phyloP scores from a whole-genome alignment of 2,888 invertebrate species.

The Falcaria lacertinaria region DNA sequence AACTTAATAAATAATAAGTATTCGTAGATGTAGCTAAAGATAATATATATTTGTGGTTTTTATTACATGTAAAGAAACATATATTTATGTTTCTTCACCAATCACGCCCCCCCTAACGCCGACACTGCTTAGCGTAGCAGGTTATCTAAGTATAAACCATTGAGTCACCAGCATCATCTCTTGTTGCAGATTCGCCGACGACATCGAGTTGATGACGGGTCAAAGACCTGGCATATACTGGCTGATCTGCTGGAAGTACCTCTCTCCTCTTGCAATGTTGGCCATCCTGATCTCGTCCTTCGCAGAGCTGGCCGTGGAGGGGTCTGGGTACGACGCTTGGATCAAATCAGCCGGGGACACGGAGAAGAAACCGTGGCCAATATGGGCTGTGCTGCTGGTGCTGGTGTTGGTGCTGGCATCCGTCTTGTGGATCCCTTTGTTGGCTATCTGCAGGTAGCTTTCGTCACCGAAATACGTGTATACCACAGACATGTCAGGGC shows the following conservation, averaged over 20 bases:
- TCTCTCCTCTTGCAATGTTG: conserved; percentile 93
- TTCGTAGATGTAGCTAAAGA: too few relatives aligned
- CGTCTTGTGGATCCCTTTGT: conserved; percentile 92
- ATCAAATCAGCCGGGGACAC: conserved; percentile 85
- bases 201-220: conserved; percentile 97
- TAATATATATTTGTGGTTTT: too few relatives aligned
- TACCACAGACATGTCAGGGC: too few relatives aligned
- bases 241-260: conserved; percentile 96
- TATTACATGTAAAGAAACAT: too few relatives aligned
- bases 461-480: too few relatives aligned
- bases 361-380: conserved; percentile 90
- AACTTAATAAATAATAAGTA: too few relatives aligned
- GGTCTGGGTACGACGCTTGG: conserved; percentile 93
- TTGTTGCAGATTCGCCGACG: conserved; percentile 89
- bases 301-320: conserved; percentile 87
- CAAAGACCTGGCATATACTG: conserved; percentile 92
- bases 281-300: conserved; percentile 91
- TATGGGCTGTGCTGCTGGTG: conserved; percentile 89
- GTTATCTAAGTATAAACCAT: too few relatives aligned
- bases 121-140: too few relatives aligned
- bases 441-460: conserved; percentile 91
- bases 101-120: too few relatives aligned
- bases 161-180: too few relatives aligned
- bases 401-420: conserved; percentile 87
- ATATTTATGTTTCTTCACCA: too few relatives aligned